phyloP scores from a whole-genome alignment of 2,797 vertebrate genomes.

The Aplochiton taeniatus region DNA sequence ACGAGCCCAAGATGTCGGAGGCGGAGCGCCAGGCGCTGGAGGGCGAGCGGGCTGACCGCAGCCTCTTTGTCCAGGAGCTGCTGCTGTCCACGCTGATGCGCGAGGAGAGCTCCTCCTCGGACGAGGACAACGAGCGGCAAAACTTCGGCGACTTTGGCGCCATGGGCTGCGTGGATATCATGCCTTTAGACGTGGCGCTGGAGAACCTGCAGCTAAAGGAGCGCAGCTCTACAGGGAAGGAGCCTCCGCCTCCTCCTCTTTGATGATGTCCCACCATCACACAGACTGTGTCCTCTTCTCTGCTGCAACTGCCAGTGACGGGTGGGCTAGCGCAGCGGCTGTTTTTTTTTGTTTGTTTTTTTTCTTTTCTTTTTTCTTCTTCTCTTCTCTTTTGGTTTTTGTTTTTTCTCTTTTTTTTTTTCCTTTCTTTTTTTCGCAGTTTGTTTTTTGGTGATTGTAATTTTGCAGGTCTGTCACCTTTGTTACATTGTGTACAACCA shows the following conservation, averaged over 20 bases:
- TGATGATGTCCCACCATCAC: conserved; percentile 93
- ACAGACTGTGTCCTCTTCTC: conserved; percentile 96
- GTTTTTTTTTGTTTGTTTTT: conserved; percentile 74
- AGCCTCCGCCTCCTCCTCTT: conserved; percentile 99
- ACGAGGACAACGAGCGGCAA: conserved; percentile 89
- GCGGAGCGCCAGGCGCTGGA: conserved; percentile 93
- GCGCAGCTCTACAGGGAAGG: conserved; percentile 91
- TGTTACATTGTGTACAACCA: conserved; percentile 99
- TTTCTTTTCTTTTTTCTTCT: conserved; percentile 37
- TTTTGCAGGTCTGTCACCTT: conserved; percentile 95
- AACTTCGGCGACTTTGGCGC: conserved; percentile 97
- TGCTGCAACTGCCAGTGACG: conserved; percentile 99
- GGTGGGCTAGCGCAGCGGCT: conserved; percentile 64
- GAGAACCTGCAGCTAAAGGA: conserved; percentile 98
- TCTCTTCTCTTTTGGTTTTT: conserved; percentile 68
- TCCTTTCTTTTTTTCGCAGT: conserved; percentile 52
- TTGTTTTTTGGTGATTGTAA: conserved; percentile 98
- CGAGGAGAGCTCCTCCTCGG: conserved; percentile 96
- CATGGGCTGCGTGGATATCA: conserved; percentile 99
- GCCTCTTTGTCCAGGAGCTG: conserved; percentile 97
- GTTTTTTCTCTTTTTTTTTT: conserved; percentile 40
- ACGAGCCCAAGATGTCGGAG: conserved; percentile 97
- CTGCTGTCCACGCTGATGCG: conserved; percentile 94
- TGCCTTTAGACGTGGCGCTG: conserved; percentile 99
- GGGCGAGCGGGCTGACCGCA: conserved; percentile 92